A percentile compares a stretch with the other conserved stretches of the same genome.
Conservation (phyloP, 2,113 vertebrate species). For the Prochilodus magdalenae region DNA sequence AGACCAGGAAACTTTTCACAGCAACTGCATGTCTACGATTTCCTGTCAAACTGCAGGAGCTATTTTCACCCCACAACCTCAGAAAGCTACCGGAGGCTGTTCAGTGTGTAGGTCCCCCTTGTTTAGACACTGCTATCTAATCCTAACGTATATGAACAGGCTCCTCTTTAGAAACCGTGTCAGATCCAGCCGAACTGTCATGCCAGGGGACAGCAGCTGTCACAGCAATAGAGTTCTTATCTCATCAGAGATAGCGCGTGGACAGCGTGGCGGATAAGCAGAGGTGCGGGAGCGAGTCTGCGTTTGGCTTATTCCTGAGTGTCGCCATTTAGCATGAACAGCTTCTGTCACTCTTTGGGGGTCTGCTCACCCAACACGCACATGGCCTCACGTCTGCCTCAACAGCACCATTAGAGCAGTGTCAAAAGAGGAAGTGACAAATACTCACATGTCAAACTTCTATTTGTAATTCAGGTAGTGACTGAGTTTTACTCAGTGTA, state of each 20-base stretch:
- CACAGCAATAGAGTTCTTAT: slow-evolving; percentile 31
- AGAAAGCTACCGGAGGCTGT: too few relatives aligned
- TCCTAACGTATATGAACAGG: not conserved
- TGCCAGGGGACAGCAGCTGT: slow-evolving; percentile 31
- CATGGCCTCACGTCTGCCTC: not conserved
- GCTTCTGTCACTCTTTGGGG: slow-evolving; percentile 12
- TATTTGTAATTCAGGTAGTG: not conserved
- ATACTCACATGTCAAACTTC: not conserved
- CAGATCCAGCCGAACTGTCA: slow-evolving; percentile 6
- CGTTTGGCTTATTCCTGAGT: not conserved
- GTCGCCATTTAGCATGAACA: not conserved
- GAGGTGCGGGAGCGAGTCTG: slow-evolving; percentile 18
- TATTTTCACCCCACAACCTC: too few relatives aligned
- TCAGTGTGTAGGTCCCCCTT: too few relatives aligned
- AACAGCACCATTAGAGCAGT: not conserved
- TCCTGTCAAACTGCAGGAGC: too few relatives aligned
- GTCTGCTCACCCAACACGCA: not conserved
- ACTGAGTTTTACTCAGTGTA: too few relatives aligned
- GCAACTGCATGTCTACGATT: too few relatives aligned
- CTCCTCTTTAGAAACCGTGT: slow-evolving; percentile 4
- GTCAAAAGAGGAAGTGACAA: slow-evolving; percentile 5
- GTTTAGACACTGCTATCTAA: not conserved
- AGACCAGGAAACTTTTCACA: too few relatives aligned
- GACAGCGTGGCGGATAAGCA: slow-evolving; percentile 36
- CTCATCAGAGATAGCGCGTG: slow-evolving; percentile 12